Percentiles rank a stretch among this genome's conserved stretches.
phyloP scores from a whole-genome alignment of 2,888 invertebrate species.

The Caenorhabditis sp. region DNA sequence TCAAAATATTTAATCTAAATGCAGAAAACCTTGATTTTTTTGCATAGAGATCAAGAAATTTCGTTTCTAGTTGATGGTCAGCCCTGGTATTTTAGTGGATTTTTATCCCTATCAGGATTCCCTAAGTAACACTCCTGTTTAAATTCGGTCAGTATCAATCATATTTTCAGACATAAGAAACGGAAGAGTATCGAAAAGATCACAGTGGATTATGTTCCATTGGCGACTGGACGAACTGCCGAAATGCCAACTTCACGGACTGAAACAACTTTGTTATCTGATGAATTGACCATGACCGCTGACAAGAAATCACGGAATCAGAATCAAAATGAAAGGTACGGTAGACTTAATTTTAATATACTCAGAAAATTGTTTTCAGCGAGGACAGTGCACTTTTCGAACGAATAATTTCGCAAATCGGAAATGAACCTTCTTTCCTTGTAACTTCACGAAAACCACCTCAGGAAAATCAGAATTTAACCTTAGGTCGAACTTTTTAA shows the following conservation, averaged over 20 bases:
- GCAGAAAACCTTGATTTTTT: too few relatives aligned
- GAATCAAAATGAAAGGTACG: neutral
- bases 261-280: conserved; percentile 23
- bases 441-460: conserved; percentile 1
- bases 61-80: too few relatives aligned
- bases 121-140: too few relatives aligned
- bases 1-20: too few relatives aligned
- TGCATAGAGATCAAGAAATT: too few relatives aligned
- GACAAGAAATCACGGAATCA: neutral
- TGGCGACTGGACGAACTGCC: neutral
- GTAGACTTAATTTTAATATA: neutral
- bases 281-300: conserved; percentile 20
- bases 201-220: conserved; percentile 19
- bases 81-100: too few relatives aligned
- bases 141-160: too few relatives aligned
- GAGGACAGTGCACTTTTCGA: conserved; percentile 75
- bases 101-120: too few relatives aligned
- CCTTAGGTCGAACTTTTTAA: conserved; percentile 6
- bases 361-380: conserved; percentile 24
- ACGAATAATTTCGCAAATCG: conserved; percentile 56
- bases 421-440: conserved; percentile 59
- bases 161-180: conserved; percentile 27
- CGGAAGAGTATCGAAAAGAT: conserved; percentile 32
- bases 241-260: conserved; percentile 29
- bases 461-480: neutral